These are phyloP conservation scores for Philonicus albiceps DNA, from an alignment of 2,888 invertebrate species.

Conservation along the genomic window DNA sequence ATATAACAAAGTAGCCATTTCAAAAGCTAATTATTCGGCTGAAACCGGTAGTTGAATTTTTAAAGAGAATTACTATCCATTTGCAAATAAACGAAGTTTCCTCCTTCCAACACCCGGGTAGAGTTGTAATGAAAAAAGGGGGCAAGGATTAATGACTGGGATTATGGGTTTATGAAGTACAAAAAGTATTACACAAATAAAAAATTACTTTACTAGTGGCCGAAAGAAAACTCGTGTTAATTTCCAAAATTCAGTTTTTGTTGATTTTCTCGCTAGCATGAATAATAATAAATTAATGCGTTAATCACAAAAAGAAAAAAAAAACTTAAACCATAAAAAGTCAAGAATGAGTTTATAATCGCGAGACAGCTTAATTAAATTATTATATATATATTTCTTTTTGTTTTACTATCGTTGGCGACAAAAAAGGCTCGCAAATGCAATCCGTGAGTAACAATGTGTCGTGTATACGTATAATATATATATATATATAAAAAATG, in stretches of 20 bases:
- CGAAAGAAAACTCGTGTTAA: conserved; percentile 6
- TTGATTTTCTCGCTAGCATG: conserved; percentile 20
- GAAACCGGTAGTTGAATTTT: no score
- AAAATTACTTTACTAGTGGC: background rate
- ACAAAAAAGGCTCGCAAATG: conserved; percentile 2
- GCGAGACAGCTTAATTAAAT: background rate
- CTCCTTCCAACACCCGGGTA: background rate
- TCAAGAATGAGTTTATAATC: background rate
- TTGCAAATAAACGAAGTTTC: background rate
- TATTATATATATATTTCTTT: no score
- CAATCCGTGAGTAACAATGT: background rate
- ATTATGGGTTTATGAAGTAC: background rate
- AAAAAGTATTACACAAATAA: background rate
- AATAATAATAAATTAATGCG: conserved; percentile 14
- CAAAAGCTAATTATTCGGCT: no score
- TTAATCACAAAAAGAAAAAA: conserved; percentile 2
- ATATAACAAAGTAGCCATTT: no score
- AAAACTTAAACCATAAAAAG: background rate
- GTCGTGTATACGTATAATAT: background rate
- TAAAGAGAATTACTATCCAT: background rate
- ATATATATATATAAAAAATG: background rate
- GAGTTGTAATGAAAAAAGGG: background rate
- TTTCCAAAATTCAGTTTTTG: background rate
- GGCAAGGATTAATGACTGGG: background rate
- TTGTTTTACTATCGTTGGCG: background rate